Conservation (phyloP, 2,888 invertebrate genomes). For the Eulithis prunata region DNA sequence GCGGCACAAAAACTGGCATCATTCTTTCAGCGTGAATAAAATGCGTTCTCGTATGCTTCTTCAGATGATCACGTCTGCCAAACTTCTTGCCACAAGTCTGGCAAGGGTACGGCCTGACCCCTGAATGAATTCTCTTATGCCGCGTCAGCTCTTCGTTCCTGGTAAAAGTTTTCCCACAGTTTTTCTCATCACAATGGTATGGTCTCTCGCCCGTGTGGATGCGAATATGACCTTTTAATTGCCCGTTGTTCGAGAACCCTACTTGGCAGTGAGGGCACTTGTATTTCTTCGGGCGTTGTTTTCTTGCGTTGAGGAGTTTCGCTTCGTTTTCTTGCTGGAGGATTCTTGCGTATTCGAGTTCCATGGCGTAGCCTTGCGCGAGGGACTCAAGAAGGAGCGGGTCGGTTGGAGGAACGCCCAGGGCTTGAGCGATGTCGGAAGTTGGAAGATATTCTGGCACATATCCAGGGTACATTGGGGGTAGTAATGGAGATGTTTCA, state of each 20-base stretch:
- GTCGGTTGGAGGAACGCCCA: constrained; percentile 77
- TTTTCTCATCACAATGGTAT: constrained; percentile 93
- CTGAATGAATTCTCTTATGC: constrained; percentile 96
- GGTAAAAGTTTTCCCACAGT: constrained; percentile 95
- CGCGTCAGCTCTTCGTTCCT: constrained; percentile 96
- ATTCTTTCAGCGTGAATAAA: constrained; percentile 85
- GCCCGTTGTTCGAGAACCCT: constrained; percentile 97
- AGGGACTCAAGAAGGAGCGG: constrained; percentile 78
- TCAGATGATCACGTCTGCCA: constrained; percentile 96
- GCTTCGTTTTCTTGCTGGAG: constrained; percentile 89
- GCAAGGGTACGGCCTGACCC: constrained; percentile 93
- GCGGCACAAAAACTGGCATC: constrained; percentile 85
- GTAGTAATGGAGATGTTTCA: constrained; percentile 36
- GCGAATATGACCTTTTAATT: constrained; percentile 94
- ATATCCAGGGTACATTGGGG: constrained; percentile 54
- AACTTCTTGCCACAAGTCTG: constrained; percentile 95
- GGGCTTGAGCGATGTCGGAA: constrained; percentile 73
- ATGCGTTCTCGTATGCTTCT: constrained; percentile 96
- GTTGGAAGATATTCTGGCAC: constrained; percentile 71
- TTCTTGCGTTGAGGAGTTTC: constrained; percentile 87
- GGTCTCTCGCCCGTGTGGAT: constrained; percentile 97
- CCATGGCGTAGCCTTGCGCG: constrained; percentile 85
- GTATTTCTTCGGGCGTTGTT: constrained; percentile 95
- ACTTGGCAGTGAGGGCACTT: constrained; percentile 95
- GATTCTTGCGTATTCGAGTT: constrained; percentile 88